Evolutionary conservation across 1,140 invertebrate species (phyloP), one percentile per base, ranked within the genome.

Genomic region (Caenorhabditis remanei): DNA sequence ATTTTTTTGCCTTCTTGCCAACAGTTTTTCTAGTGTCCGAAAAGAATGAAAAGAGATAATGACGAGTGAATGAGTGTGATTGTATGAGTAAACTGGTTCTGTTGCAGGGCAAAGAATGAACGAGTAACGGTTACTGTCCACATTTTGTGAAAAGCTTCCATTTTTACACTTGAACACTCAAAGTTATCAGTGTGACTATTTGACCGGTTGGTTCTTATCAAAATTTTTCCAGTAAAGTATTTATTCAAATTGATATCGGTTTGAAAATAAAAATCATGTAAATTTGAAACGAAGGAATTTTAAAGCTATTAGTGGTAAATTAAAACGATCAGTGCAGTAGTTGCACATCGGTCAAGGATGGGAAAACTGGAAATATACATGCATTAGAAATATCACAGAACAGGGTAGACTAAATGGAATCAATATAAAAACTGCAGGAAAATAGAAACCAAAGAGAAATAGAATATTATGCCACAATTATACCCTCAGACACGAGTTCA

Each of bases 221-320:
- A 32, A 32, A 32, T 2, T 32, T 32, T 32, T 32, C 32, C 32
- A 32, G 32, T 32, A 32, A 32, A 32, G 32, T 32, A 32, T 32
- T 32, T 2, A 32, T 32, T 32, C 32, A 32, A 32, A 32, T 32
- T 32, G 32, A 32, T 32, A 32, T 32, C 32, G 32, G 32, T 32
- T 32, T 32, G 32, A 32, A 32, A 32, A 32, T 32, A 32, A 32
- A 32, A 32, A 32, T 32, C 32, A 32, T 32, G 32, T 1, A 32
- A 32, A 32, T 32, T 32, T 32, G 32, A 32, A 32, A 32, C 5
- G 67, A 75, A 46, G 16, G 6, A 67, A 11, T 53, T 16, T 65
- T 75, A 75, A 75, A 75, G 67, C 67, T 46, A 46, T 48, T 16
- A 46, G 9, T 46, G 43, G 19, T 75, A 75, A 75, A 75, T 41